Conservation (phyloP, 2,888 invertebrate species). For the Phalera bucephala region DNA sequence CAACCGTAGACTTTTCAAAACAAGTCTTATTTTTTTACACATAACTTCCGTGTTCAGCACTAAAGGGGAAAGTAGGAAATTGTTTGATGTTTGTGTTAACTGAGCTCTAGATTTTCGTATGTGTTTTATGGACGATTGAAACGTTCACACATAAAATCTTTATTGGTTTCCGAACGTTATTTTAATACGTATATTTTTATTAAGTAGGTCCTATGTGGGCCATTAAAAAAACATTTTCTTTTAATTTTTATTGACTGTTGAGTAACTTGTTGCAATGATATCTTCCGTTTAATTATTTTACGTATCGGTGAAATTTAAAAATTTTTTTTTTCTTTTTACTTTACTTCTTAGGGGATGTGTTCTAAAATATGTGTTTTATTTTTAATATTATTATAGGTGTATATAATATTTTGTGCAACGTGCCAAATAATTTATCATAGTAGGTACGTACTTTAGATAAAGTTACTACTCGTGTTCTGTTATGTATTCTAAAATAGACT, state of each 20-base stretch:
- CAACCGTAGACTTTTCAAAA: constrained; percentile 1
- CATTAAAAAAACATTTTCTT: constrained; percentile 16
- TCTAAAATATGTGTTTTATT: too few relatives aligned
- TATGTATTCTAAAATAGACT: not conserved
- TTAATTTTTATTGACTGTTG: constrained; percentile 6
- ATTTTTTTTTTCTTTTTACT: too few relatives aligned
- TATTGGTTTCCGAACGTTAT: constrained; percentile 29
- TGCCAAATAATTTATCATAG: too few relatives aligned
- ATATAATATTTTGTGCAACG: too few relatives aligned
- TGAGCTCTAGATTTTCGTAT: constrained; percentile 38
- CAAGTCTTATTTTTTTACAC: constrained; percentile 14
- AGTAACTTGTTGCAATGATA: constrained; percentile 6
- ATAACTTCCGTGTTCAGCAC: constrained; percentile 31
- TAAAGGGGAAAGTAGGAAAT: constrained; percentile 32
- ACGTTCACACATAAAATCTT: constrained; percentile 36
- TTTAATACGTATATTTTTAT: constrained; percentile 22
- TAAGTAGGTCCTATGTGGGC: constrained; percentile 18
- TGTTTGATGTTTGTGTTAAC: constrained; percentile 40
- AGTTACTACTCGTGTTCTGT: too few relatives aligned
- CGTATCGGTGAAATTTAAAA: too few relatives aligned
- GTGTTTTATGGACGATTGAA: constrained; percentile 36
- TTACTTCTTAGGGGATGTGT: too few relatives aligned
- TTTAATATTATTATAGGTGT: too few relatives aligned
- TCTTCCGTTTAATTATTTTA: too few relatives aligned
- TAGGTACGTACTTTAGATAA: too few relatives aligned